Conservation (phyloP, 2,888 invertebrate species). For the Drosophila tripunctata region DNA sequence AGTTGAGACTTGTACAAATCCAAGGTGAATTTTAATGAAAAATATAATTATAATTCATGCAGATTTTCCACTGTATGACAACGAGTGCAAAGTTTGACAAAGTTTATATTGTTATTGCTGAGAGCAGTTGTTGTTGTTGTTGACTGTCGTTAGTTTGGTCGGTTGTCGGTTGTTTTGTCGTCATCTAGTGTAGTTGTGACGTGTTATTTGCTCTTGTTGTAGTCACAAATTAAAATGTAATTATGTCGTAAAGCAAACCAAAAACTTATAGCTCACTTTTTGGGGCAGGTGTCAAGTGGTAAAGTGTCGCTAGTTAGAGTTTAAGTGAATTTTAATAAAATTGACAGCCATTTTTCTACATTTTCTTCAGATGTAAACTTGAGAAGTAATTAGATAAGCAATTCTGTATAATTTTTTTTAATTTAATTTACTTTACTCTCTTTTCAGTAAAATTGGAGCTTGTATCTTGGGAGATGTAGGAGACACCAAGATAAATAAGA, state of each 20-base stretch:
- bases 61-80: constrained; percentile 47
- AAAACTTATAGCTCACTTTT: constrained; percentile 50
- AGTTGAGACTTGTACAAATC: constrained; percentile 62
- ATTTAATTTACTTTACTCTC: not conserved
- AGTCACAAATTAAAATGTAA: constrained; percentile 73
- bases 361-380: not conserved
- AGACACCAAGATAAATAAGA: not conserved
- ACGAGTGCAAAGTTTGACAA: constrained; percentile 63
- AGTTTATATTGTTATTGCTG: constrained; percentile 63
- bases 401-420: not conserved
- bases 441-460: not conserved
- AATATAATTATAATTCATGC: constrained; percentile 78
- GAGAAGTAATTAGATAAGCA: no score
- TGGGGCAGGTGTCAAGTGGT: constrained; percentile 38
- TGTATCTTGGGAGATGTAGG: not conserved
- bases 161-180: not conserved
- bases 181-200: constrained; percentile 40
- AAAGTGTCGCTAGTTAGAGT: constrained; percentile 24
- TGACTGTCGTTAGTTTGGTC: not conserved
- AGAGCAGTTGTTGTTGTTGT: constrained; percentile 24
- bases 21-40: constrained; percentile 78
- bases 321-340: constrained; percentile 34
- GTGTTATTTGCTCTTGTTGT: constrained; percentile 61
- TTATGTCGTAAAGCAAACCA: constrained; percentile 58
- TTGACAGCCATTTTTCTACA: not conserved